A percentile compares a stretch with the other conserved stretches of the same genome.
These are phyloP conservation scores for Enteromius anoplus DNA, from an alignment of 2,797 vertebrate species.

Conservation along the genomic window DNA sequence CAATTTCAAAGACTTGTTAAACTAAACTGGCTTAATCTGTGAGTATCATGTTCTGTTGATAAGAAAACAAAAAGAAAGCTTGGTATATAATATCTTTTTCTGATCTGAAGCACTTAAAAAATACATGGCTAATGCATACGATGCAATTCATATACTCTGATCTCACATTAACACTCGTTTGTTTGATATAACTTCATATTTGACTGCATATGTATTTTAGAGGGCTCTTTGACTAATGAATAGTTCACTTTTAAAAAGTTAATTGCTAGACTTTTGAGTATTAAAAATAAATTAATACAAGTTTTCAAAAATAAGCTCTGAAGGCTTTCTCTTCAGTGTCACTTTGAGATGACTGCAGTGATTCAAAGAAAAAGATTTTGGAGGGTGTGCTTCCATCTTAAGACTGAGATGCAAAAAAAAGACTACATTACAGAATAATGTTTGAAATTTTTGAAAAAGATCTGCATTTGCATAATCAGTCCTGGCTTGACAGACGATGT, in stretches of 20 bases:
- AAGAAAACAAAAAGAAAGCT: neutral
- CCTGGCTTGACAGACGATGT: neutral
- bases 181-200: neutral
- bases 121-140: neutral
- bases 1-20: neutral
- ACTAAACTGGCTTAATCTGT: neutral
- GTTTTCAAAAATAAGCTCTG: neutral
- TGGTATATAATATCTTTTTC: neutral
- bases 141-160: neutral
- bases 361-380: neutral
- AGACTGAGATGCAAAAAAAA: neutral
- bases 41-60: neutral
- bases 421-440: neutral
- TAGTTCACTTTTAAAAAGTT: neutral
- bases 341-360: neutral
- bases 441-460: neutral
- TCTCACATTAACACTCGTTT: neutral
- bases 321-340: neutral
- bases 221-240: neutral
- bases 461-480: neutral
- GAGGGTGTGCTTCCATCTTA: neutral
- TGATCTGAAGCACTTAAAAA: neutral
- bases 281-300: neutral
- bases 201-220: neutral
- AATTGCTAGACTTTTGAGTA: neutral